Evolutionary conservation across 2,113 vertebrate species (phyloP).

Genomic region (Scytalopus superciliaris): DNA sequence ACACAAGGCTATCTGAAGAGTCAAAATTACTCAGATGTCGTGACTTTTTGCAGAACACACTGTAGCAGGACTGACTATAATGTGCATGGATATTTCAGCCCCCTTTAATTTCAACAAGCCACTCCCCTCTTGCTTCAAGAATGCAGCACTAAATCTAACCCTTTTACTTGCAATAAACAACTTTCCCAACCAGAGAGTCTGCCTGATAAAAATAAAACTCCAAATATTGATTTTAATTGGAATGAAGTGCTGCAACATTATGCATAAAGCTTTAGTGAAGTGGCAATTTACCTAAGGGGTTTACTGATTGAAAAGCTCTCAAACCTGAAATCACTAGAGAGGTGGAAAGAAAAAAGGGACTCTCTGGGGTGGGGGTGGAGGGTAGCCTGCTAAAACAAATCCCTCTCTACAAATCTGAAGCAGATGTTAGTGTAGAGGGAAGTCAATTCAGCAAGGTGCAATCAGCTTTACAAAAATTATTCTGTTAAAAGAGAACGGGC

Average conservation of each 20-base stretch:
- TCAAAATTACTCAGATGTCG: neutral
- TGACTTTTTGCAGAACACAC: neutral
- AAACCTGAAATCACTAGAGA: conserved; percentile 75
- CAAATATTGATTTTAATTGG: conserved; percentile 88
- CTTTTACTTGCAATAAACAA: conserved; percentile 66
- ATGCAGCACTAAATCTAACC: conserved; percentile 30
- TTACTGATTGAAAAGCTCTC: conserved; percentile 85
- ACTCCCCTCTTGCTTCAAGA: conserved; percentile 21
- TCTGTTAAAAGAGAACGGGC: conserved; percentile 70
- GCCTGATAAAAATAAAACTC: conserved; percentile 76
- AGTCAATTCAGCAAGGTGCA: conserved; percentile 74
- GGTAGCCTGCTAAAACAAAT: conserved; percentile 67
- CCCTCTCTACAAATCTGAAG: conserved; percentile 66
- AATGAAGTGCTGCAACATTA: conserved; percentile 90
- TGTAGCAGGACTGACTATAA: neutral
- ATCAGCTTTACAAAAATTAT: conserved; percentile 73
- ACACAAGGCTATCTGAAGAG: neutral
- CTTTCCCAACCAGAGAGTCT: conserved; percentile 46
- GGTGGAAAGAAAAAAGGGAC: conserved; percentile 36
- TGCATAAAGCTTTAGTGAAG: conserved; percentile 85
- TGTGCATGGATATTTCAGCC: neutral
- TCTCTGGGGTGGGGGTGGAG: neutral
- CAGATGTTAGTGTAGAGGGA: conserved; percentile 62
- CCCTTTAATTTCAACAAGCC: neutral
- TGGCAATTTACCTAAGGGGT: conserved; percentile 85